Evolutionary conservation across 2,113 vertebrate genomes (phyloP).

Genomic region (Catharus fuscescens): DNA sequence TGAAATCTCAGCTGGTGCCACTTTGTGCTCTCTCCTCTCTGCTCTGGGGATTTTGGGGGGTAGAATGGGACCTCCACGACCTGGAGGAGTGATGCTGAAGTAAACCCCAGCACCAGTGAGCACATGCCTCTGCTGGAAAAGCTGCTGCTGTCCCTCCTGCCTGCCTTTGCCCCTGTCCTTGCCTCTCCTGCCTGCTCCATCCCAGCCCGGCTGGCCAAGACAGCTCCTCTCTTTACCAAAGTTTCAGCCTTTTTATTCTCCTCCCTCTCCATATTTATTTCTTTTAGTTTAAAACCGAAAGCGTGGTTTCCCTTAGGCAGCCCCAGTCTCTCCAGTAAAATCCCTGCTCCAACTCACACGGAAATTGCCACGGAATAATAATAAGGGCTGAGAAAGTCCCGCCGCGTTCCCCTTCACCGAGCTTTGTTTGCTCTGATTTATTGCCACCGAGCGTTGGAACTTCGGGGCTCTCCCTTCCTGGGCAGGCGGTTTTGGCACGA

Average conservation of each 20-base stretch:
- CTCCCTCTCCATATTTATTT: neutral
- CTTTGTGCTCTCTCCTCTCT: rapidly evolving
- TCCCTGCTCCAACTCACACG: neutral
- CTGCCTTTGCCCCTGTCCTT: neutral
- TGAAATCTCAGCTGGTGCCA: neutral
- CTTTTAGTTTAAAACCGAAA: neutral
- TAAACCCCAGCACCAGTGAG: neutral
- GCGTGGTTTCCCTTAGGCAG: rapidly evolving
- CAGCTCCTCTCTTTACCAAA: neutral
- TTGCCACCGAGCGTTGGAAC: neutral
- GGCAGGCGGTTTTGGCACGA: neutral
- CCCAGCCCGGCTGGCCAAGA: rapidly evolving
- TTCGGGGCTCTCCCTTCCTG: conserved; percentile 20
- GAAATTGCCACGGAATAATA: conserved; percentile 22
- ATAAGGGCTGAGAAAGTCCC: conserved; percentile 18
- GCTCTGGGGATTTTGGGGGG: neutral
- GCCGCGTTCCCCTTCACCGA: rapidly evolving
- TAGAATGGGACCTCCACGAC: neutral
- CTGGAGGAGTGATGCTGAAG: neutral
- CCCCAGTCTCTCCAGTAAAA: neutral
- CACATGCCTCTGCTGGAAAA: rapidly evolving
- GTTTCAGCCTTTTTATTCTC: neutral
- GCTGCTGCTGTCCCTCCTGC: neutral
- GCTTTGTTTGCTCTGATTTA: conserved; percentile 47
- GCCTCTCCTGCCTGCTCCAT: neutral